phyloP scores from a whole-genome alignment of 2,113 vertebrate species.

The Sardina pilchardus region DNA sequence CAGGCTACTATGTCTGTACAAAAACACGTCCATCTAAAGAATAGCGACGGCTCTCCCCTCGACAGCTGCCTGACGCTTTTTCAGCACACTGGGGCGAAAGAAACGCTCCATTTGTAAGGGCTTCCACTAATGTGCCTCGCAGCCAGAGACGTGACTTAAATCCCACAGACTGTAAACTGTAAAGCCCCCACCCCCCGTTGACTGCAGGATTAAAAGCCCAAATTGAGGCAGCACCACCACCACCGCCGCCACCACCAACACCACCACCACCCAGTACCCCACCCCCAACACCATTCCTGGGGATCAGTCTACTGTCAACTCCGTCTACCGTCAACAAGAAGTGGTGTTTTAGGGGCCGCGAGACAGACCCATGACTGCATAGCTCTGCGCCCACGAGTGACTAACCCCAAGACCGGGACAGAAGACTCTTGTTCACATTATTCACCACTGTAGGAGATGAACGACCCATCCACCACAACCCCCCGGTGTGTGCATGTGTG shows the following conservation, averaged over 20 bases:
- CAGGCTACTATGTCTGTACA: not conserved
- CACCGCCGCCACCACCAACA: not conserved
- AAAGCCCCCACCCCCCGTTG: not conserved
- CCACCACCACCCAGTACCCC: not conserved
- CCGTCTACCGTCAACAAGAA: not conserved
- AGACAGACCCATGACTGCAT: not conserved
- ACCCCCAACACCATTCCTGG: not conserved
- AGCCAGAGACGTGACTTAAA: not conserved
- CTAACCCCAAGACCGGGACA: not conserved
- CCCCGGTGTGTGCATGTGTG: not conserved
- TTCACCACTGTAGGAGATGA: not conserved
- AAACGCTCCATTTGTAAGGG: not conserved
- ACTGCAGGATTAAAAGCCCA: not conserved
- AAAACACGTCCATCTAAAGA: not conserved
- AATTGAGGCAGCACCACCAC: not conserved
- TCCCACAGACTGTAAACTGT: not conserved
- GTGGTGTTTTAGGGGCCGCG: not conserved
- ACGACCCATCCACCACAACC: not conserved
- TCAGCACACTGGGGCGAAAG: not conserved
- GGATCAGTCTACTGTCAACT: constrained; percentile 18
- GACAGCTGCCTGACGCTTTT: not conserved
- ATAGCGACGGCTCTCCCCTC: not conserved
- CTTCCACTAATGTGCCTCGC: not conserved
- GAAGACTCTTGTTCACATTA: not conserved
- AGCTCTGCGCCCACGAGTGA: not conserved